phyloP scores from a whole-genome alignment of 2,113 vertebrate species.

The Entosphenus tridentatus region DNA sequence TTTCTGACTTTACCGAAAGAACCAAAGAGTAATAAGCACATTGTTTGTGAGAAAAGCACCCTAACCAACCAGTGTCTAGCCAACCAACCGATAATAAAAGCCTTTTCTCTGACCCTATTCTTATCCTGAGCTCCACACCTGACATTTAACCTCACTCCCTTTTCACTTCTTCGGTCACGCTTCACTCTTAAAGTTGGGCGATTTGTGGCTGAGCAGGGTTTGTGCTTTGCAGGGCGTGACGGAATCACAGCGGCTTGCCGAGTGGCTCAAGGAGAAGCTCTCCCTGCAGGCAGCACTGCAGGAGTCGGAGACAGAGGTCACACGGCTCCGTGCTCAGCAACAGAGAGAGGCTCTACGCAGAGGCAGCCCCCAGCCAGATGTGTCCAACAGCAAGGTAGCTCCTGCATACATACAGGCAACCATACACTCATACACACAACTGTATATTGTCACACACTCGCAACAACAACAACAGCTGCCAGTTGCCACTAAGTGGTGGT shows the following conservation, averaged over 20 bases:
- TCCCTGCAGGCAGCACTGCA: constrained; percentile 45
- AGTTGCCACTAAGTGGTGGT: neutral
- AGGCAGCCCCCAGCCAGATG: constrained; percentile 27
- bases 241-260: constrained; percentile 19
- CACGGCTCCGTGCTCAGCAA: constrained; percentile 16
- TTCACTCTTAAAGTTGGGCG: too few species aligned
- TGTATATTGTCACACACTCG: neutral
- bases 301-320: constrained; percentile 25
- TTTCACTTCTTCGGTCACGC: too few species aligned
- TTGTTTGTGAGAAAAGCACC: too few species aligned
- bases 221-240: too few species aligned
- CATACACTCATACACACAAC: neutral
- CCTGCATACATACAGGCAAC: neutral
- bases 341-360: constrained; percentile 34
- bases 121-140: neutral
- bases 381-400: constrained; percentile 32
- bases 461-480: neutral
- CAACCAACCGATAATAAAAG: too few species aligned
- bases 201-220: too few species aligned
- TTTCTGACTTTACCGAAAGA: too few species aligned
- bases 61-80: too few species aligned
- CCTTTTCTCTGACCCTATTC: too few species aligned
- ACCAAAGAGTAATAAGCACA: too few species aligned
- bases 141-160: neutral
- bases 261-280: constrained; percentile 45